phyloP scores from a whole-genome alignment of 1,140 invertebrate species.

The Zeugodacus cucurbitae region DNA sequence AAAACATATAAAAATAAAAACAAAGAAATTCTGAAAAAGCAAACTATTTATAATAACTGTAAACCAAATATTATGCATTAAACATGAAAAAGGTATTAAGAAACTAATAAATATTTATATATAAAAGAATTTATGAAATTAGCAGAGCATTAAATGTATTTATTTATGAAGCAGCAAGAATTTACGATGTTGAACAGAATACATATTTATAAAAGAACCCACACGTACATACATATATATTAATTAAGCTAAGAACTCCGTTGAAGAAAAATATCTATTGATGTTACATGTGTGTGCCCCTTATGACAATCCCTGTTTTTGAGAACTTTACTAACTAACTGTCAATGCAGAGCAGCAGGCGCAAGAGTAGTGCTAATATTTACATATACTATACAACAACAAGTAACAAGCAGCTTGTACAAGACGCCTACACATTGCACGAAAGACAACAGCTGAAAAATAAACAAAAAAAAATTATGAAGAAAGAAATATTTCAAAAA shows the following conservation, averaged over 20 bases:
- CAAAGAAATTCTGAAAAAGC: not conserved
- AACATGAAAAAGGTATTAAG: constrained; percentile 10
- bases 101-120: constrained; percentile 5
- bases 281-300: constrained; percentile 54
- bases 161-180: not conserved
- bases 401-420: not conserved
- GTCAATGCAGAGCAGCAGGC: constrained; percentile 47
- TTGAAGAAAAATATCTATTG: constrained; percentile 41
- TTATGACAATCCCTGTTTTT: constrained; percentile 60
- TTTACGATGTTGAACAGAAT: not conserved
- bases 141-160: not conserved
- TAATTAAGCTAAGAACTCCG: constrained; percentile 10
- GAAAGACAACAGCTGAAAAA: not conserved
- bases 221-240: not conserved
- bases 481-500: not conserved
- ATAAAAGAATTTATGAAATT: constrained; percentile 17
- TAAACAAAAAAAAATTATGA: not conserved
- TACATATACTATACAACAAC: not conserved
- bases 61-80: constrained; percentile 23
- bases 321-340: constrained; percentile 44
- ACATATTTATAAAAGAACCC: constrained; percentile 1
- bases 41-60: constrained; percentile 41
- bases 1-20: not conserved
- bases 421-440: not conserved
- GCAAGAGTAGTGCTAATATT: constrained; percentile 43